Base-by-base conservation (phyloP, 30 jellyfish, hydroid and myxozoan species). In the Chrysaora quinquecirrha region DNA sequence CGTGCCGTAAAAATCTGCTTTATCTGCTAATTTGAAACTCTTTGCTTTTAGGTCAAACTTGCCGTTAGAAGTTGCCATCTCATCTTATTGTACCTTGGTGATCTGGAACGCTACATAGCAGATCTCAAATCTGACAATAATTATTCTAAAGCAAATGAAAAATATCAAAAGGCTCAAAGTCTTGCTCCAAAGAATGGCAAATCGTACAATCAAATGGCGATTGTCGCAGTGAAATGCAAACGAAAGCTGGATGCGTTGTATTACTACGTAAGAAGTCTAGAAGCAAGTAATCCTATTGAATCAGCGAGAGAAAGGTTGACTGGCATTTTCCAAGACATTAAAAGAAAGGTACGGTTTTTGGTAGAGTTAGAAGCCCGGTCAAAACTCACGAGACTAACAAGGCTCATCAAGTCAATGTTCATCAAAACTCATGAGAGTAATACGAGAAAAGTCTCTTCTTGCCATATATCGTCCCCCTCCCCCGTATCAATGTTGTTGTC, bases 101-200 rank as follows among this genome's bases (percentile, higher is more conserved):
- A 93, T 56, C 85, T 93, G 12, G 97, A 93, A 67, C 87, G 98
- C 32, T 93, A 93, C 80, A 82, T 93, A 9, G 75, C 97, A 29
- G 97, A 86, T 38, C 71, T 93, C 71, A 90, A 82, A 73, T 80
- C 58, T 16, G 97, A 86, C 30, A 67, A 72, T 22, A 66, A 75
- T 60, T 93, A 86, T 69, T 56, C 81, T 23, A 76, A 86, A 68
- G 98, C 98, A 28, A 82, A 73, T 46, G 81, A 65, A 27, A 52
- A 87, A 34, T 93, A 93, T 56, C 75, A 62, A n/a, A 68, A 93
- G 27, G 98, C 98, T 3, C 93, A 52, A 34, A 34, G 62, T n/a
- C 87, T 93, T 12, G 98, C 95, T 7, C 98, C 98, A 22, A 93
- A 86, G 80, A 93, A 93, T 86, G 98, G 98, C 12, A 93, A 93